A percentile compares a stretch with the other conserved stretches of the same genome.
phyloP scores from a whole-genome alignment of 2,113 vertebrate species.

The Callionymus lyra region DNA sequence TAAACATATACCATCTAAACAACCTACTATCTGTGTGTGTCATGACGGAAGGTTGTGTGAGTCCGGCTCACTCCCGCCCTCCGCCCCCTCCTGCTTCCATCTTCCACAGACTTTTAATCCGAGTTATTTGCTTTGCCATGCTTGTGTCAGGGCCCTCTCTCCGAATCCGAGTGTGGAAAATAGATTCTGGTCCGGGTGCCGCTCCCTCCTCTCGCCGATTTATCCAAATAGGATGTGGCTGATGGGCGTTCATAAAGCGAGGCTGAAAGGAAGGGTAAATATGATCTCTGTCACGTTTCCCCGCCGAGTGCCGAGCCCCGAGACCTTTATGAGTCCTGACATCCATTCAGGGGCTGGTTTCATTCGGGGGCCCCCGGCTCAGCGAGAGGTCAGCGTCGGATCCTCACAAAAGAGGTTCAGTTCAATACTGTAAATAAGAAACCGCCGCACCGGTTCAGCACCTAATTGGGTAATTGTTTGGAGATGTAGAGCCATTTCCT shows the following conservation, averaged over 20 bases:
- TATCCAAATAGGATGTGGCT: conserved; percentile 66
- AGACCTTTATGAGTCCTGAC: conserved; percentile 59
- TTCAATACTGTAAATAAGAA: conserved; percentile 64
- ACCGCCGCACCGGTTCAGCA: conserved; percentile 39
- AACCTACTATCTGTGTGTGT: conserved; percentile 34
- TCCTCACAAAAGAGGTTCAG: conserved; percentile 44
- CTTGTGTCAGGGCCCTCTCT: conserved; percentile 56
- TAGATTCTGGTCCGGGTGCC: conserved; percentile 42
- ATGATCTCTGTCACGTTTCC: conserved; percentile 61
- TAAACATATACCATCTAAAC: too few species aligned
- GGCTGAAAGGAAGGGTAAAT: conserved; percentile 66
- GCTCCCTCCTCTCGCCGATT: conserved; percentile 56
- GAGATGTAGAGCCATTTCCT: conserved; percentile 37
- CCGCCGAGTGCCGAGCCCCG: conserved; percentile 52
- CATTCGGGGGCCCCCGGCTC: conserved; percentile 45
- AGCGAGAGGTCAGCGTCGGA: conserved; percentile 48
- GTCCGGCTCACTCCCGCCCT: conserved; percentile 42
- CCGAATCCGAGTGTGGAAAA: conserved; percentile 61
- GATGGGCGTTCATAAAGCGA: conserved; percentile 57
- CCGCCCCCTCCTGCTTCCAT: conserved; percentile 56
- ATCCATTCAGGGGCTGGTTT: conserved; percentile 55
- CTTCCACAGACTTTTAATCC: conserved; percentile 65
- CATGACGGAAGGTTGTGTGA: conserved; percentile 28
- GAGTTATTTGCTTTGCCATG: conserved; percentile 69
- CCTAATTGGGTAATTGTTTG: conserved; percentile 52